A percentile compares a stretch with the other conserved stretches of the same genome.
Conservation (phyloP, 2,113 vertebrate genomes). For the Pyxicephalus adspersus region DNA sequence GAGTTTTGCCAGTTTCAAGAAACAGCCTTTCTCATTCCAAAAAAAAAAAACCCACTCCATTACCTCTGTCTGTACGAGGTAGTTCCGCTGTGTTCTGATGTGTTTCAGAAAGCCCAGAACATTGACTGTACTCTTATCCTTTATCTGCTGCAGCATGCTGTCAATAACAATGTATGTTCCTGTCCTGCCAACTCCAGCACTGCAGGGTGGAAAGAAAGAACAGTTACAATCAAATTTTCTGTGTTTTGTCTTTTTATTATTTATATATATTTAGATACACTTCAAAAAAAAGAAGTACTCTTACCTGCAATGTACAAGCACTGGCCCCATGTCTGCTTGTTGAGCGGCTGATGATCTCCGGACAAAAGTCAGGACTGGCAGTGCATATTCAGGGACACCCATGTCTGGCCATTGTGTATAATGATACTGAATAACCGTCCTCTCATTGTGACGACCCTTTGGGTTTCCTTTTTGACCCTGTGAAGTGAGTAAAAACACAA, state of each 20-base stretch:
- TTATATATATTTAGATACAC: too few relatives aligned
- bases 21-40: slow-evolving; percentile 4
- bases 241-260: too few relatives aligned
- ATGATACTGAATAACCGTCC: slow-evolving; percentile 90
- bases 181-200: slow-evolving; percentile 95
- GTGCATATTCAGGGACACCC: slow-evolving; percentile 95
- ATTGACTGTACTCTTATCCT: slow-evolving; percentile 97
- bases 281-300: neutral
- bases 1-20: too few relatives aligned
- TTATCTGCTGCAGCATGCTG: slow-evolving; percentile 97
- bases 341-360: slow-evolving; percentile 88
- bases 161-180: slow-evolving; percentile 99
- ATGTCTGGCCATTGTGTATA: slow-evolving; percentile 99
- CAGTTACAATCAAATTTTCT: neutral
- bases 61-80: slow-evolving; percentile 99
- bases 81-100: slow-evolving; percentile 95
- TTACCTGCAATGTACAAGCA: slow-evolving; percentile 97
- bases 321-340: slow-evolving; percentile 83
- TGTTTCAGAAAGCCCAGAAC: slow-evolving; percentile 95
- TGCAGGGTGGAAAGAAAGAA: slow-evolving; percentile 63
- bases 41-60: slow-evolving; percentile 57
- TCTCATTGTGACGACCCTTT: slow-evolving; percentile 88
- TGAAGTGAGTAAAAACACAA: neutral
- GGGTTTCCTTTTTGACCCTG: slow-evolving; percentile 89
- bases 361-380: slow-evolving; percentile 96